Percentiles rank a stretch among this genome's conserved stretches.
phyloP scores from a whole-genome alignment of 2,113 vertebrate genomes.

The Elachura formosa region DNA sequence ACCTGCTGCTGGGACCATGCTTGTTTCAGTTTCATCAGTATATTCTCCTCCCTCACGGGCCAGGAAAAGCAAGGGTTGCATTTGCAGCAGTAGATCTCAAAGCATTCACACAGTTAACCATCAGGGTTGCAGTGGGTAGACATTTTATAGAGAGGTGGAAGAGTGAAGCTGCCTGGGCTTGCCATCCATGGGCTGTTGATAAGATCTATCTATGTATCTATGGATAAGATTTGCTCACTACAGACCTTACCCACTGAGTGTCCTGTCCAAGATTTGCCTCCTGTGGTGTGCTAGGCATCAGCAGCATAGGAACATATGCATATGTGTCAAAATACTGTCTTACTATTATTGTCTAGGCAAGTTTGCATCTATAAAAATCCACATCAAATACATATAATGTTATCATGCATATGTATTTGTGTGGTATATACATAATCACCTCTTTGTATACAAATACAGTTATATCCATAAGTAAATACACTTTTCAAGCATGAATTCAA shows the following conservation, averaged over 20 bases:
- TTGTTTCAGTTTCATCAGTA: conserved; percentile 11
- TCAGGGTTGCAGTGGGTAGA: neutral
- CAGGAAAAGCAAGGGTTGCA: neutral
- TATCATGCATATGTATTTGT: neutral
- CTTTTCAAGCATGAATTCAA: neutral
- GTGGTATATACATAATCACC: neutral
- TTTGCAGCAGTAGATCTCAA: neutral
- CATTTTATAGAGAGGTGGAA: neutral
- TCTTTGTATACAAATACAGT: conserved; percentile 2
- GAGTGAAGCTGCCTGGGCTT: neutral
- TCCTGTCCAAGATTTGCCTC: neutral
- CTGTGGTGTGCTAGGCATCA: neutral
- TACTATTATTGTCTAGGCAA: neutral
- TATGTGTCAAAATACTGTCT: neutral
- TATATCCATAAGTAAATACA: neutral
- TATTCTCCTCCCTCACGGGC: neutral
- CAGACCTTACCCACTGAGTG: neutral
- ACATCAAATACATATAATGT: neutral
- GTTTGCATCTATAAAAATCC: neutral
- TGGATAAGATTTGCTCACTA: neutral
- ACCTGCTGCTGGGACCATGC: neutral
- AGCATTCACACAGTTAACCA: neutral
- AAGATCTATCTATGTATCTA: too few species aligned
- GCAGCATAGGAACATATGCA: neutral
- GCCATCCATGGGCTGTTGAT: neutral